A percentile compares a stretch with the other conserved stretches of the same genome.
These are phyloP conservation scores for Netelia virgata DNA, from an alignment of 2,888 invertebrate genomes.

Conservation along the genomic window DNA sequence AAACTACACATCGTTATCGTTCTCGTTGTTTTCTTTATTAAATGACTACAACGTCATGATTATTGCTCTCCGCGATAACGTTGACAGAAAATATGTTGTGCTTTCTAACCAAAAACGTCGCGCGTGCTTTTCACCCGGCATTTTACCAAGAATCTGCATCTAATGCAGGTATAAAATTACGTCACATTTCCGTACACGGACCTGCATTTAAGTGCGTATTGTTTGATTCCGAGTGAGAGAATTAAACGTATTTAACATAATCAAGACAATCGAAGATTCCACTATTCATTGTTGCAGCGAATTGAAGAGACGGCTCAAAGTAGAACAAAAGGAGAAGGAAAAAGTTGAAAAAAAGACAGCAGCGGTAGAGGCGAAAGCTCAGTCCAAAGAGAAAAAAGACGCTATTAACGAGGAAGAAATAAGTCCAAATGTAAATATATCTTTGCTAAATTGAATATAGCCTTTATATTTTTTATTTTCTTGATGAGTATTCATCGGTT, in stretches of 20 bases:
- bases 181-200: slow-evolving; percentile 75
- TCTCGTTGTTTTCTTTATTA: slow-evolving; percentile 2
- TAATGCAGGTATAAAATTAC: slow-evolving; percentile 70
- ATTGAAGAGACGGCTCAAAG: slow-evolving; percentile 95
- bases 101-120: slow-evolving; percentile 73
- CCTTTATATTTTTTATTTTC: background rate
- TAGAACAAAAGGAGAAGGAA: slow-evolving; percentile 97
- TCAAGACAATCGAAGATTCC: slow-evolving; percentile 25
- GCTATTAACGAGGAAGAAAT: slow-evolving; percentile 90
- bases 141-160: slow-evolving; percentile 49
- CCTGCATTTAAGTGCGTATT: slow-evolving; percentile 79
- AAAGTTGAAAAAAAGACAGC: slow-evolving; percentile 92
- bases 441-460: background rate
- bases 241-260: background rate
- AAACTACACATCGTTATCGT: background rate
- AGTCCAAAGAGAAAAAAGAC: slow-evolving; percentile 80
- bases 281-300: slow-evolving; percentile 89
- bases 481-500: background rate
- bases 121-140: slow-evolving; percentile 63
- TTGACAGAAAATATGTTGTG: slow-evolving; percentile 70
- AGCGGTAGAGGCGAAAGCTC: slow-evolving; percentile 82
- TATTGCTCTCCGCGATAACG: slow-evolving; percentile 9
- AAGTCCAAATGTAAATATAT: slow-evolving; percentile 91
- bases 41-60: slow-evolving; percentile 3
- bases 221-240: background rate